Evolutionary conservation across 2,113 vertebrate species (phyloP).

Genomic region (Tautogolabrus adspersus): DNA sequence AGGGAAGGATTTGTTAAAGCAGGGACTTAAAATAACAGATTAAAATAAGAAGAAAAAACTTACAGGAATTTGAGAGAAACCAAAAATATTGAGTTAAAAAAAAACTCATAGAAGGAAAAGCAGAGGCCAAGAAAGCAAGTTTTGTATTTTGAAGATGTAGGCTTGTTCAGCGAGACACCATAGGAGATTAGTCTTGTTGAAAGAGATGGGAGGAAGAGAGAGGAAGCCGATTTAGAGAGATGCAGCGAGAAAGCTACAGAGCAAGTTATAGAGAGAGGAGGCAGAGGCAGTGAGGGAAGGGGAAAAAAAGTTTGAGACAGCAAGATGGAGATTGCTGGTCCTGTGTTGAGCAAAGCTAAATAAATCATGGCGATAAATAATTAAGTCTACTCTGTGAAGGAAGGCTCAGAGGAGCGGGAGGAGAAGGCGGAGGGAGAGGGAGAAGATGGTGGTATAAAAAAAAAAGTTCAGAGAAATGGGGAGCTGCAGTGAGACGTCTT

Average conservation of each 20-base stretch:
- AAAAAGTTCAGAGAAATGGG: slow-evolving; percentile 23
- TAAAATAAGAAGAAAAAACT: background rate
- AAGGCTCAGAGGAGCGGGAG: slow-evolving; percentile 64
- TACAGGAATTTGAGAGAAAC: slow-evolving; percentile 3
- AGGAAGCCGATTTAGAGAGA: slow-evolving; percentile 21
- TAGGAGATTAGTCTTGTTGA: slow-evolving; percentile 28
- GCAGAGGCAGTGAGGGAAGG: slow-evolving; percentile 8
- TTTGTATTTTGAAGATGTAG: slow-evolving; percentile 23
- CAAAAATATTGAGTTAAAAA: background rate
- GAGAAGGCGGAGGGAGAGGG: slow-evolving; percentile 36
- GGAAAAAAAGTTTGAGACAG: slow-evolving; percentile 53
- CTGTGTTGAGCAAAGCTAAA: slow-evolving; percentile 77
- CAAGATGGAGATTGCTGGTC: slow-evolving; percentile 70
- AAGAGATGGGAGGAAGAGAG: slow-evolving; percentile 37
- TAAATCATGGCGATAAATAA: slow-evolving; percentile 81
- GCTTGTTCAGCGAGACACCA: slow-evolving; percentile 13
- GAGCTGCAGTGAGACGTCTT: slow-evolving; percentile 31
- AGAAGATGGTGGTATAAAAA: slow-evolving; percentile 55
- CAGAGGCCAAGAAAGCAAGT: background rate
- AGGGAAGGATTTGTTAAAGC: slow-evolving; percentile 14
- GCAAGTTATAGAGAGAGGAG: slow-evolving; percentile 12
- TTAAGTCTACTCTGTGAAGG: slow-evolving; percentile 74
- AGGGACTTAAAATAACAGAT: background rate
- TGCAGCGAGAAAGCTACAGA: slow-evolving; percentile 28
- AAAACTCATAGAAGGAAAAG: slow-evolving; percentile 11